Evolutionary conservation across 2,797 vertebrate genomes (phyloP), one percentile per base, ranked within the genome.

Genomic region (Channa striata): DNA sequence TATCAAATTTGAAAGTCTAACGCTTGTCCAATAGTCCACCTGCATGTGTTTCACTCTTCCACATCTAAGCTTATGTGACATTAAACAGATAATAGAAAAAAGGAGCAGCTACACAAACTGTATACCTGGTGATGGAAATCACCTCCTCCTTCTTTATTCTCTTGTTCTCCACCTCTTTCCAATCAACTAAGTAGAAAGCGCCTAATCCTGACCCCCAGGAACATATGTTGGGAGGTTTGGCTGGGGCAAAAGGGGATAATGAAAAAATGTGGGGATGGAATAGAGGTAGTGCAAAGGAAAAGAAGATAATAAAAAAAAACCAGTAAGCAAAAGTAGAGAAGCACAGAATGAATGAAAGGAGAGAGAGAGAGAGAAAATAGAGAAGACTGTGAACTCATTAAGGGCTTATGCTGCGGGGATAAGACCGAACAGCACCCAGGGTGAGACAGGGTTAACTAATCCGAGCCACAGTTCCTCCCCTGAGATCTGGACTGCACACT

Each of bases 371-470:
- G n/a, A 57, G 61, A 53, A 52, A 64, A 58, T n/a, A 56, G 46
- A 49, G 43, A 61, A 72, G 72, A 64, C 53, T n/a, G 83, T 80
- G 85, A 86, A 88, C 77, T 90, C 89, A 91, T 91, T 90, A 90
- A 86, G 68, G 70, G 86, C 74, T 93, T 90, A 90, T 69, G 74
- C 80, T 59, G 79, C 47, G 7, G 67, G 86, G 86, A 87, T 89
- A 80, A 89, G 85, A 65, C 75, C n/a, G 42, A 60, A 74, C 58
- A 66, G 66, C 63, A 69, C 72, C 74, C 69, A 50, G 74, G 88
- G 87, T 89, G 83, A 91, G 73, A 78, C 71, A 83, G 86, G 90
- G 89, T 91, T 89, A 90, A 87, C 85, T 91, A 91, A 89, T 91
- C 90, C 48, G 56, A 82, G 77, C 69, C 70, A 21, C 63, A 59